Evolutionary conservation across 2,888 invertebrate species (phyloP).

Genomic region (Acronicta psi): DNA sequence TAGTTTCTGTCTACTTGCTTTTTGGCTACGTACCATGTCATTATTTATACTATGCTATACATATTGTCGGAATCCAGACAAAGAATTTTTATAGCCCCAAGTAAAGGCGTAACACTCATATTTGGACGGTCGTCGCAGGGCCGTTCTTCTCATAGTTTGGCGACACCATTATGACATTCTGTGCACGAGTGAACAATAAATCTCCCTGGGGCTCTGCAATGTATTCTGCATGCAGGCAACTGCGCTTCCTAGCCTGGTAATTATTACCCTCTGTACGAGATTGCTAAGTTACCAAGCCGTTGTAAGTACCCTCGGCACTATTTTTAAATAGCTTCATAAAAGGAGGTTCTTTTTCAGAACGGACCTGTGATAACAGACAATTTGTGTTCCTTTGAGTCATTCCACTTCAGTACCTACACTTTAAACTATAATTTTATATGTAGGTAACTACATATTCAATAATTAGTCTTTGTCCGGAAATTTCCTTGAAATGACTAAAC

Average conservation of each 20-base stretch:
- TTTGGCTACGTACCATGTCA: conserved; percentile 51
- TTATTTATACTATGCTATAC: conserved; percentile 52
- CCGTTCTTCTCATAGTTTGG: conserved; percentile 70
- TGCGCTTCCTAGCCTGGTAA: conserved; percentile 69
- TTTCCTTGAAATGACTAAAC: conserved; percentile 36
- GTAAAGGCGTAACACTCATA: conserved; percentile 68
- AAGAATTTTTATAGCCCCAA: conserved; percentile 73
- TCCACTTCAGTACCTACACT: not conserved
- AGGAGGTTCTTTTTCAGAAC: not conserved
- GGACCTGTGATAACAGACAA: not conserved
- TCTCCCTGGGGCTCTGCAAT: conserved; percentile 72
- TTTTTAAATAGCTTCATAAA: conserved; percentile 32
- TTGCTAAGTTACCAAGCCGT: conserved; percentile 59
- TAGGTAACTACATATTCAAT: conserved; percentile 24
- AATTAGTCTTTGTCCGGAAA: conserved; percentile 25
- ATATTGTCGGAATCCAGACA: conserved; percentile 63
- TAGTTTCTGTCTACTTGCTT: conserved; percentile 38
- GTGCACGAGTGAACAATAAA: conserved; percentile 78
- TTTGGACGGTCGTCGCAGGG: conserved; percentile 64
- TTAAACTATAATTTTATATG: not conserved
- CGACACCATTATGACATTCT: conserved; percentile 78
- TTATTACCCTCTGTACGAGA: conserved; percentile 68
- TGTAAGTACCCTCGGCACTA: conserved; percentile 31
- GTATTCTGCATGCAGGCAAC: conserved; percentile 73
- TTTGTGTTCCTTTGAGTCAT: conserved; percentile 8